Conservation (phyloP, 2,113 vertebrate genomes). For the Okapia johnstoni region DNA sequence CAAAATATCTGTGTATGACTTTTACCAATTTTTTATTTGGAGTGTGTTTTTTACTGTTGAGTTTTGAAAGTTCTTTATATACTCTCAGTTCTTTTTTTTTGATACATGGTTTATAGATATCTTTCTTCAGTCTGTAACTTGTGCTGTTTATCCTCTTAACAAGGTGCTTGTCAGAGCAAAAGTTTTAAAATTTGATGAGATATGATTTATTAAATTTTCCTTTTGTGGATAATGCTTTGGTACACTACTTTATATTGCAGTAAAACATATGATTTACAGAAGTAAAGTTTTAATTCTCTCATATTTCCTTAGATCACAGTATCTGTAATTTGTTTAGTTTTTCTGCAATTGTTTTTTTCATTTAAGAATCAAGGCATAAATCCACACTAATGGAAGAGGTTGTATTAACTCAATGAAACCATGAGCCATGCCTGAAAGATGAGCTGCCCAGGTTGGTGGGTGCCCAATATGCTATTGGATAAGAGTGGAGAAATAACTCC, state of each 20-base stretch:
- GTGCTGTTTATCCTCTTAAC: neutral
- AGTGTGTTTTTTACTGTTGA: neutral
- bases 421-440: neutral
- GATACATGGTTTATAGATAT: neutral
- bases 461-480: neutral
- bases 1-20: neutral
- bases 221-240: neutral
- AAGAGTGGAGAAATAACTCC: neutral
- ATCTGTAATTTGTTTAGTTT: neutral
- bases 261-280: neutral
- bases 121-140: neutral
- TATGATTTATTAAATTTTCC: neutral
- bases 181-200: conserved; percentile 5
- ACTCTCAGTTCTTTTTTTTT: neutral
- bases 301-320: neutral
- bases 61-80: neutral
- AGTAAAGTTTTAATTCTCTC: neutral
- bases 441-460: neutral
- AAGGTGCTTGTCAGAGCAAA: neutral
- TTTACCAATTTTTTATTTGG: neutral
- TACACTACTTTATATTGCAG: neutral
- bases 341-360: neutral
- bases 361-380: neutral
- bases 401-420: neutral
- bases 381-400: neutral